Evolutionary conservation across 2,113 vertebrate genomes (phyloP).

Genomic region (Eulemur macaco): DNA sequence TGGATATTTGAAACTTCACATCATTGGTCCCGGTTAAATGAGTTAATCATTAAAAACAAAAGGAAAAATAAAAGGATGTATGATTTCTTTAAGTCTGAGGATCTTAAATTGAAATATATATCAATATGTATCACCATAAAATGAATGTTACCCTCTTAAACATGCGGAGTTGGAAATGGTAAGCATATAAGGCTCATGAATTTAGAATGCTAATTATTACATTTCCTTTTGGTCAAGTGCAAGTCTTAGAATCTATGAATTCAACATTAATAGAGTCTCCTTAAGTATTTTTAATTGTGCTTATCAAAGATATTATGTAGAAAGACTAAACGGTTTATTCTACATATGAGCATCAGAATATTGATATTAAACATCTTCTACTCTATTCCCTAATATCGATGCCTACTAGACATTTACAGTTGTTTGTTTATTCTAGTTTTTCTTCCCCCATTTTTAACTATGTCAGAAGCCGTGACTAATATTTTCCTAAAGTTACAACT

Average conservation of each 20-base stretch:
- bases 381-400: background rate
- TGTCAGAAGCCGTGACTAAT: background rate
- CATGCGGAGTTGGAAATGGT: background rate
- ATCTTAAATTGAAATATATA: background rate
- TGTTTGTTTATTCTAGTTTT: background rate
- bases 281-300: background rate
- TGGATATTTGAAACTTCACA: background rate
- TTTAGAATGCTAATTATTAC: background rate
- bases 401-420: background rate
- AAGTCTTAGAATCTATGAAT: background rate
- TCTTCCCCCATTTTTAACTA: background rate
- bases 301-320: background rate
- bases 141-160: background rate
- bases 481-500: background rate
- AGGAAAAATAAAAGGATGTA: background rate
- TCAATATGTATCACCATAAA: background rate
- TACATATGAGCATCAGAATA: background rate
- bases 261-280: background rate
- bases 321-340: background rate
- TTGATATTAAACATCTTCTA: background rate
- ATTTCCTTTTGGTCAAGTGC: background rate
- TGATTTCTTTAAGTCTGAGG: background rate
- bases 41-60: background rate
- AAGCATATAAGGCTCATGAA: background rate
- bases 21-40: background rate